Percentiles rank a stretch among this genome's conserved stretches.
Conservation (phyloP, 1,140 invertebrate species). For the Condylostylus longicornis region DNA sequence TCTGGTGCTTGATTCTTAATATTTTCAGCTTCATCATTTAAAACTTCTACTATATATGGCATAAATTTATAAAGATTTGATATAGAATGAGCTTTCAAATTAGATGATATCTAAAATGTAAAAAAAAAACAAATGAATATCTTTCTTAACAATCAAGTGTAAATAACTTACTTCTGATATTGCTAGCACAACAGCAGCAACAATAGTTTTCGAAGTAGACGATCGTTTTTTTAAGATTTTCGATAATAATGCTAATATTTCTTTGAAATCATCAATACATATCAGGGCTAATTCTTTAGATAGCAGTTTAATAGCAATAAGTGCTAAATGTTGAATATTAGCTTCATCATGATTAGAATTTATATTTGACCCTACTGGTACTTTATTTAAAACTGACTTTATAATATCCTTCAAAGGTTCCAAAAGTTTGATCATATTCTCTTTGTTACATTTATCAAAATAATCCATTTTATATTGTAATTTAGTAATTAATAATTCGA, state of each 20-base stretch:
- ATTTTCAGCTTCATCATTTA: constrained; percentile 36
- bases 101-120: constrained; percentile 60
- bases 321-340: constrained; percentile 54
- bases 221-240: constrained; percentile 40
- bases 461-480: constrained; percentile 51
- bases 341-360: not conserved
- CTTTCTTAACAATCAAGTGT: too few species aligned
- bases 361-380: constrained; percentile 20
- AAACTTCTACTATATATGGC: constrained; percentile 53
- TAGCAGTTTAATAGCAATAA: constrained; percentile 67
- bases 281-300: constrained; percentile 49
- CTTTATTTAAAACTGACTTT: constrained; percentile 37
- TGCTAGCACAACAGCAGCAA: constrained; percentile 61
- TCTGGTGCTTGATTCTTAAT: constrained; percentile 35
- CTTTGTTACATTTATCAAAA: constrained; percentile 34
- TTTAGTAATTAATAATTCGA: constrained; percentile 71
- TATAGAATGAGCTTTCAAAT: constrained; percentile 57
- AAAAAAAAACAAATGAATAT: too few species aligned
- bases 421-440: constrained; percentile 41
- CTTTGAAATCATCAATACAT: constrained; percentile 47
- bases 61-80: constrained; percentile 58
- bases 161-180: too few species aligned
- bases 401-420: constrained; percentile 46
- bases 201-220: constrained; percentile 47
- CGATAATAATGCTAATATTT: constrained; percentile 45